phyloP scores from a whole-genome alignment of 1,140 invertebrate genomes.

The Drosophila insularis region DNA sequence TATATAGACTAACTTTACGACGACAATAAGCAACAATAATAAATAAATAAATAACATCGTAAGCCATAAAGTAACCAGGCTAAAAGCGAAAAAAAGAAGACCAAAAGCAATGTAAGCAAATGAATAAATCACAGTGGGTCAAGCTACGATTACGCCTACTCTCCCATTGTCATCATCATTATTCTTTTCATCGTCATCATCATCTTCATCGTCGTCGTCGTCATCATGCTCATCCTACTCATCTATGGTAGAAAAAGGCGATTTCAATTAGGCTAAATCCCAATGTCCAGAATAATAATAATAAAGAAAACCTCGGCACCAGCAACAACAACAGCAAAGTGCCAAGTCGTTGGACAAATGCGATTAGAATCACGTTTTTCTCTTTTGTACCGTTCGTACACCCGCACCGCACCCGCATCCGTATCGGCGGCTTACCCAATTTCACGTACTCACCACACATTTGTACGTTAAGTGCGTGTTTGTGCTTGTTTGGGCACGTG shows the following conservation, averaged over 20 bases:
- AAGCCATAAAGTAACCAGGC: slow-evolving; percentile 32
- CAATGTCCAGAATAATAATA: slow-evolving; percentile 25
- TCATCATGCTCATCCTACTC: neutral
- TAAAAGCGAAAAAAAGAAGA: slow-evolving; percentile 52
- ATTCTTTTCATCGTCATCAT: neutral
- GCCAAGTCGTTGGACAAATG: slow-evolving; percentile 54
- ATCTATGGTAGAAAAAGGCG: neutral
- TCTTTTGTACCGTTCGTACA: slow-evolving; percentile 16
- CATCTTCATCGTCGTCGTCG: neutral
- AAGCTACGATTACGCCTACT: slow-evolving; percentile 58
- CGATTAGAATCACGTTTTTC: slow-evolving; percentile 71
- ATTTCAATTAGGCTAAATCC: slow-evolving; percentile 16
- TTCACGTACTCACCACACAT: slow-evolving; percentile 4
- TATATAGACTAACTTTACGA: slow-evolving; percentile 39
- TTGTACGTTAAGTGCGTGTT: slow-evolving; percentile 8
- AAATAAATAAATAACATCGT: neutral
- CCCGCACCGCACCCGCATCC: neutral
- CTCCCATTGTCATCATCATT: neutral
- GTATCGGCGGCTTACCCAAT: no score
- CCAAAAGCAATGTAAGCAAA: slow-evolving; percentile 73
- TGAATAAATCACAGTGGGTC: slow-evolving; percentile 32
- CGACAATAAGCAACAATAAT: slow-evolving; percentile 61
- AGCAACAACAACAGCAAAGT: slow-evolving; percentile 8
- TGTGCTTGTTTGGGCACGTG: slow-evolving; percentile 17
- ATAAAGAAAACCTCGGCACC: slow-evolving; percentile 33